Evolutionary conservation across 2,113 vertebrate species (phyloP).

Genomic region (Diphyllodes magnificus): DNA sequence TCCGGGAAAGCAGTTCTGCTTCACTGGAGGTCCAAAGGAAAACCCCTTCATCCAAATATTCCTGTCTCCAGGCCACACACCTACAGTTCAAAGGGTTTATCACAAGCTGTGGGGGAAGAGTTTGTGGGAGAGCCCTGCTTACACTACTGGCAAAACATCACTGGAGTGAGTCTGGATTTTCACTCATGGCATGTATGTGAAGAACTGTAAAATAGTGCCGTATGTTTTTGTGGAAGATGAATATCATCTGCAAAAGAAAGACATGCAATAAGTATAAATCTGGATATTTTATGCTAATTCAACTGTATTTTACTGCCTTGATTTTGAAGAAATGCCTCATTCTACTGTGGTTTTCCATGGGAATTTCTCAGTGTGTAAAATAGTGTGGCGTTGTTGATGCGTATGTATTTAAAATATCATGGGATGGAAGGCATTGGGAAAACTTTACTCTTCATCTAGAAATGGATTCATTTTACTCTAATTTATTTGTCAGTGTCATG

Average conservation of each 20-base stretch:
- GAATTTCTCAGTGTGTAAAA: not conserved
- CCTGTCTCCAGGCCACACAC: not conserved
- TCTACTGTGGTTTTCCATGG: not conserved
- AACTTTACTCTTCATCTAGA: not conserved
- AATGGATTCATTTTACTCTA: not conserved
- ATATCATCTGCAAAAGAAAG: not conserved
- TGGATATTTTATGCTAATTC: not conserved
- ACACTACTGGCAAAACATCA: not conserved
- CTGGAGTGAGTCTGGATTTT: conserved; percentile 39
- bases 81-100: conserved; percentile 26
- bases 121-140: not conserved
- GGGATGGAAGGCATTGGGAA: not conserved
- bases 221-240: not conserved
- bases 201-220: not conserved
- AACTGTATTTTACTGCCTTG: not conserved
- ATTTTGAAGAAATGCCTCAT: not conserved
- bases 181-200: not conserved
- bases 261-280: not conserved
- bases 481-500: not conserved
- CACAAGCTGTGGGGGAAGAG: not conserved
- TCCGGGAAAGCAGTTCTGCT: not conserved
- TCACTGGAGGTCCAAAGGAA: not conserved
- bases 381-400: not conserved
- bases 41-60: not conserved
- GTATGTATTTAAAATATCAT: not conserved